These are phyloP conservation scores for Busarellus nigricollis DNA, from an alignment of 2,797 vertebrate genomes.

Conservation along the genomic window DNA sequence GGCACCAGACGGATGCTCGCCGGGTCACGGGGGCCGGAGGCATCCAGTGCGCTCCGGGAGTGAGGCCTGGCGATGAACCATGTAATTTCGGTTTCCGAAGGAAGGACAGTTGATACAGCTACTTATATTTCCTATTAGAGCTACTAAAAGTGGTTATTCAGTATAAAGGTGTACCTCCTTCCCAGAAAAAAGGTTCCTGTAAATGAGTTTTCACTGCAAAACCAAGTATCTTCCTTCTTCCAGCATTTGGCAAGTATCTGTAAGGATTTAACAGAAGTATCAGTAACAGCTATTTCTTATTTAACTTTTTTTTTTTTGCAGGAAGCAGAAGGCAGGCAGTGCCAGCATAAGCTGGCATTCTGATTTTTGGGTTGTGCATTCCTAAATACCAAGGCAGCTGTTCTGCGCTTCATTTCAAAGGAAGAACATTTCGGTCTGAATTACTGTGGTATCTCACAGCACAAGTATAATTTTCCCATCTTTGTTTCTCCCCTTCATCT, in stretches of 20 bases:
- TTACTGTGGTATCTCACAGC: neutral
- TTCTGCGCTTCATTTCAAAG: neutral
- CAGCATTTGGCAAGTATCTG: neutral
- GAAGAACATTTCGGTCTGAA: neutral
- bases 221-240: neutral
- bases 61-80: rapidly evolving
- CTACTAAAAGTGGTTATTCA: neutral
- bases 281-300: neutral
- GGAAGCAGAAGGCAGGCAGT: neutral
- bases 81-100: rapidly evolving
- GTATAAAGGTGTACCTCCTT: neutral
- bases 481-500: neutral
- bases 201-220: neutral
- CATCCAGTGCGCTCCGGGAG: rapidly evolving
- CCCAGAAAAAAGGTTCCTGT: neutral
- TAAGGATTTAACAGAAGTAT: neutral
- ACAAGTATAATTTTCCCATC: neutral
- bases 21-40: neutral
- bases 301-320: neutral
- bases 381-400: neutral
- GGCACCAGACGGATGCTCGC: no score
- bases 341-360: neutral
- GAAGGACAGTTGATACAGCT: rapidly evolving
- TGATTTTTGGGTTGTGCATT: neutral
- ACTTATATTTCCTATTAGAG: rapidly evolving